phyloP scores from a whole-genome alignment of 2,888 invertebrate genomes.

The Pecten maximus region DNA sequence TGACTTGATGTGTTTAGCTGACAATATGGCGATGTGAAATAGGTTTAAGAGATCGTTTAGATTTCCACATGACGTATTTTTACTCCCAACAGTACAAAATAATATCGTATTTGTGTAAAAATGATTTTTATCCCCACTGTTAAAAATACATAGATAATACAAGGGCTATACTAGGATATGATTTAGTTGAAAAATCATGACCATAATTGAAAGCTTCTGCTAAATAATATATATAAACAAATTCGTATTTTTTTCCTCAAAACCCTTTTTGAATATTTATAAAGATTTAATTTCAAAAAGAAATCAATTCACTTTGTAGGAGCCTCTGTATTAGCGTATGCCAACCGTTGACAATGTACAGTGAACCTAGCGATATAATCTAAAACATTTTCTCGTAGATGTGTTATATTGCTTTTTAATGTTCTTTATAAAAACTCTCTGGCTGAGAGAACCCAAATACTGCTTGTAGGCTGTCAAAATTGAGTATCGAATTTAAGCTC shows the following conservation, averaged over 20 bases:
- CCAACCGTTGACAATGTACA: background rate
- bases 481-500: background rate
- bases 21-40: slow-evolving; percentile 31
- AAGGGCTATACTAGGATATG: background rate
- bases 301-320: background rate
- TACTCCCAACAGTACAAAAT: background rate
- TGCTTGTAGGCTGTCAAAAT: slow-evolving; percentile 15
- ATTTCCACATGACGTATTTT: background rate
- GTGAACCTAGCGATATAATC: background rate
- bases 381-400: background rate
- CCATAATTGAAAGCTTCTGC: background rate
- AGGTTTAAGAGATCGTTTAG: slow-evolving; percentile 9
- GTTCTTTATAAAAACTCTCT: slow-evolving; percentile 4
- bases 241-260: background rate
- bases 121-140: background rate
- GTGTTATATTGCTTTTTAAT: slow-evolving; percentile 15
- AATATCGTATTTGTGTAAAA: background rate
- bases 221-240: background rate
- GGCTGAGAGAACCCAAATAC: slow-evolving; percentile 33
- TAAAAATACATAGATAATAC: background rate
- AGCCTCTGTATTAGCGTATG: background rate
- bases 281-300: background rate
- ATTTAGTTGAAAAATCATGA: background rate
- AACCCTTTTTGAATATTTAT: background rate
- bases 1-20: background rate